Base-by-base conservation (phyloP, 1,140 invertebrate species). In the Drosophila sproati region DNA sequence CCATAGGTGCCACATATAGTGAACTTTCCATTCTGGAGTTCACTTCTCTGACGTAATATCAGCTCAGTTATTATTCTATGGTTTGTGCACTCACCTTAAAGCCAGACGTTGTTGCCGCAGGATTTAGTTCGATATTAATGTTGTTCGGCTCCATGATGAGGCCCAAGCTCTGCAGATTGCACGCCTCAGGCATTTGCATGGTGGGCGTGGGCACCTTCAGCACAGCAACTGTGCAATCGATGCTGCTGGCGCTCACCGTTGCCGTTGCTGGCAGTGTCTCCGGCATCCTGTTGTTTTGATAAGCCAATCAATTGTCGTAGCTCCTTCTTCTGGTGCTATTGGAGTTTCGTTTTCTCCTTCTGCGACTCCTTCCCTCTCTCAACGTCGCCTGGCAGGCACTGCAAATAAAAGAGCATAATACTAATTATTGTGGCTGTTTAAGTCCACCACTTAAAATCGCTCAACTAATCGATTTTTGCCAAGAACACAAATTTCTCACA, bases 61-160 rank as follows among this genome's bases (percentile, higher is more conserved):
- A 12, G 2, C n/a, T 32, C 10, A 28, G 3, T 12, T n/a, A 32
- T 12, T 47, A 32, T 47, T 39, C 8, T 45, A 45, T 28, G 29
- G 64, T 28, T 7, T 35, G 4, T 6, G 52, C 4, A 87, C 83
- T 87, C 6, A 87, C 83, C 80, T 89, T 89, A 3, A 83, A 70
- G 20, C 50, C 77, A 7, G 82, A 34, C 5, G 47, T 67, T 4
- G 62, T 68, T 48, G 80, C 83, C 39, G 83, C 83, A 37, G 83
- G 83, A 75, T 88, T 88, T 2, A 88, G 69, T 47, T 88, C 83
- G 4, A 88, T 80, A 31, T 88, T 88, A 5, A 88, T 88, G 37
- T 89, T 89, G 32, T 89, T 88, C 3, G 83, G 85, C 73, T 88
- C 83, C 83, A 88, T 88, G n/a, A 88, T 83, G 39, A 88, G 77